These are phyloP conservation scores for Agrilus planipennis DNA, from an alignment of 1,140 invertebrate species.

Conservation along the genomic window DNA sequence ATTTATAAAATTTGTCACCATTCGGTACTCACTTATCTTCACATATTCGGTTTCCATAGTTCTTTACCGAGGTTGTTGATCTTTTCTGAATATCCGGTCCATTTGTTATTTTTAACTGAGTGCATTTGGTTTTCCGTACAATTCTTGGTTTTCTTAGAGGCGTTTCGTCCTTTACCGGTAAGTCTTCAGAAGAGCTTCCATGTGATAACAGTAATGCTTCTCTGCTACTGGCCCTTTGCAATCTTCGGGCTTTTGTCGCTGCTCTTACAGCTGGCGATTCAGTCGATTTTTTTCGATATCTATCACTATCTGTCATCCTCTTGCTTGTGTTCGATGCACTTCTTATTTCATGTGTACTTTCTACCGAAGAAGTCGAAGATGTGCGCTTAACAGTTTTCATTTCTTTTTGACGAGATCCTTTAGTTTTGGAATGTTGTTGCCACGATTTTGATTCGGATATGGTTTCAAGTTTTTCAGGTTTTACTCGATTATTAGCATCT, in stretches of 20 bases:
- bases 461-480: conserved; percentile 29
- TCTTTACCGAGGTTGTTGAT: conserved; percentile 9
- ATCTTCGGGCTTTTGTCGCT: conserved; percentile 31
- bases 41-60: conserved; percentile 9
- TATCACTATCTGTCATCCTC: conserved; percentile 10
- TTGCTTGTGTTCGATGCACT: conserved; percentile 12
- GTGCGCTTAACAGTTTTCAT: conserved; percentile 16
- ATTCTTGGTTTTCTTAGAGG: conserved; percentile 27
- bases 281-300: conserved; percentile 9
- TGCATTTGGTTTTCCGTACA: conserved; percentile 26
- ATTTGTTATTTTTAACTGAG: conserved; percentile 21
- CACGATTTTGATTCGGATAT: conserved; percentile 36
- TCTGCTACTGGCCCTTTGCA: conserved; percentile 38
- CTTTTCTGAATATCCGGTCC: conserved; percentile 25
- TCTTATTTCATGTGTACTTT: conserved; percentile 25
- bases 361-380: conserved; percentile 36
- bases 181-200: conserved; percentile 39
- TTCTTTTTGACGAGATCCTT: conserved; percentile 11
- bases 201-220: conserved; percentile 35
- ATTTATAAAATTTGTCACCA: neutral
- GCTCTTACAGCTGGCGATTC: conserved; percentile 2
- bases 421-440: conserved; percentile 22
- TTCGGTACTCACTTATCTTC: conserved; percentile 15
- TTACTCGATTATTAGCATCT: conserved; percentile 7
- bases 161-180: conserved; percentile 28